A percentile compares a stretch with the other conserved stretches of the same genome.
phyloP scores from a whole-genome alignment of 2,888 invertebrate genomes.

The Ptilodon capucinus region DNA sequence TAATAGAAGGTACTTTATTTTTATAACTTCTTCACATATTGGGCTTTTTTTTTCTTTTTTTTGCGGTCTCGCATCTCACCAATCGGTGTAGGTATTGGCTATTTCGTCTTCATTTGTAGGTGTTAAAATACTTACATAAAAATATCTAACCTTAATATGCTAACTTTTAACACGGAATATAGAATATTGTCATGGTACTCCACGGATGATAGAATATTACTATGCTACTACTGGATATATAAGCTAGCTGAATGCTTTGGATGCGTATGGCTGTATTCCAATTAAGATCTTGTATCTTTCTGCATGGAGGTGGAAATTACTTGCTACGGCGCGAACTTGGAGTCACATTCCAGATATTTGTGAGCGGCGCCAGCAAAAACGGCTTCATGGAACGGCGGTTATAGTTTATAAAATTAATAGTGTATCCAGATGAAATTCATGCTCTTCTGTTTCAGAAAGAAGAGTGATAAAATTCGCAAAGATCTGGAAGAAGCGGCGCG shows the following conservation, averaged over 20 bases:
- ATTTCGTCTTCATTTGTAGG: background rate
- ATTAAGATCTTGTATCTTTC: background rate
- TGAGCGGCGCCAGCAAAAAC: slow-evolving; percentile 11
- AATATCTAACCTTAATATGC: slow-evolving; percentile 6
- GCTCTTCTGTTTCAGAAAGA: slow-evolving; percentile 86
- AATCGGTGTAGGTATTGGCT: background rate
- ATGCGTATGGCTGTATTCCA: slow-evolving; percentile 28
- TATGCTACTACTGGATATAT: slow-evolving; percentile 12
- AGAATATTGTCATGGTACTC: slow-evolving; percentile 11
- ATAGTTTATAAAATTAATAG: slow-evolving; percentile 15
- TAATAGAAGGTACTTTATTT: background rate
- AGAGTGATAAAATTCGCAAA: slow-evolving; percentile 93
- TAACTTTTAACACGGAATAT: slow-evolving; percentile 1
- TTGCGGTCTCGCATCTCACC: too few relatives aligned
- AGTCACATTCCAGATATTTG: slow-evolving; percentile 3
- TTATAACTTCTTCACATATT: background rate
- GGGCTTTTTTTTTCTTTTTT: too few relatives aligned
- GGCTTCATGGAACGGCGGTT: slow-evolving; percentile 21
- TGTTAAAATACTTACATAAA: background rate
- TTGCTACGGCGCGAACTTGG: slow-evolving; percentile 18
- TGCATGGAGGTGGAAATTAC: slow-evolving; percentile 24
- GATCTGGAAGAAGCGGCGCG: slow-evolving; percentile 95
- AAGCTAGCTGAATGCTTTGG: slow-evolving; percentile 35
- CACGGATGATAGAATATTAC: slow-evolving; percentile 10
- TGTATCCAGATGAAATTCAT: slow-evolving; percentile 7